Evolutionary conservation across 2,113 vertebrate genomes (phyloP).

Genomic region (Spermophilus dauricus): DNA sequence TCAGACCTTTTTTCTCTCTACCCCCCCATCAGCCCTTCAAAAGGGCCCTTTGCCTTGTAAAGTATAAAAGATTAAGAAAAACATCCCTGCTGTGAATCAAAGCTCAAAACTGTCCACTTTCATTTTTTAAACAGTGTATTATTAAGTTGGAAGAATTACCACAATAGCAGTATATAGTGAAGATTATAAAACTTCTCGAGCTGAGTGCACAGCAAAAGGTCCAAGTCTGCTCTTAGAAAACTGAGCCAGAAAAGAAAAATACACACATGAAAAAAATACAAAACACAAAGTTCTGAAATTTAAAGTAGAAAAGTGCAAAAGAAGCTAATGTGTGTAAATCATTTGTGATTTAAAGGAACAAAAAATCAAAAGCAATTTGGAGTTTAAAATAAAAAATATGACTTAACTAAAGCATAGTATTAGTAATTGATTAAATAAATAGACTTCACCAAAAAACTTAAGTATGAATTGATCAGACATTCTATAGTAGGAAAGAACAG

Average conservation of each 20-base stretch:
- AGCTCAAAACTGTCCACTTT: constrained; percentile 63
- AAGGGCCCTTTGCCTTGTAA: constrained; percentile 62
- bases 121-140: constrained; percentile 65
- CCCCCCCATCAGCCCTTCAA: neutral
- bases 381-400: neutral
- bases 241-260: neutral
- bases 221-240: constrained; percentile 53
- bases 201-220: constrained; percentile 19
- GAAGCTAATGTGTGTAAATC: neutral
- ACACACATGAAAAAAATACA: neutral
- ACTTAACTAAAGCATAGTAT: neutral
- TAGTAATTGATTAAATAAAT: neutral
- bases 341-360: constrained; percentile 9
- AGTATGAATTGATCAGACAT: neutral
- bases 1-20: constrained; percentile 51
- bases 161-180: constrained; percentile 58
- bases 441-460: neutral
- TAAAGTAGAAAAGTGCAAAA: neutral
- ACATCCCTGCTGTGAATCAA: constrained; percentile 69
- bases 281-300: neutral
- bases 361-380: neutral
- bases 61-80: constrained; percentile 75
- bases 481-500: neutral
- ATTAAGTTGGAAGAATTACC: constrained; percentile 57
- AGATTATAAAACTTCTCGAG: constrained; percentile 58